Conservation (phyloP, 2,113 vertebrate genomes). For the Calidris pugnax region DNA sequence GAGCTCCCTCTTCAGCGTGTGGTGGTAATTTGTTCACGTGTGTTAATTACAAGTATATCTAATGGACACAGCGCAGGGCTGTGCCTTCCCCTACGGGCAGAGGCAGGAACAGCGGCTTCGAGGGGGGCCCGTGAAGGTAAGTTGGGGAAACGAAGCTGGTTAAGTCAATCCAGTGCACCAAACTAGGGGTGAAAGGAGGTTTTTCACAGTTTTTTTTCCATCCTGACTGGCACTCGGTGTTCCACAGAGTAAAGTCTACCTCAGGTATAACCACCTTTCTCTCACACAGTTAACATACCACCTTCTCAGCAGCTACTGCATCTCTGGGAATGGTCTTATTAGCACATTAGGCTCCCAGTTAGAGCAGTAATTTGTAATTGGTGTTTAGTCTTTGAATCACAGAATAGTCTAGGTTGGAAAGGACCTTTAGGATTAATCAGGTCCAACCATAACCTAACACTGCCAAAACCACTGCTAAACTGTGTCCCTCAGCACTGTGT, state of each 20-base stretch:
- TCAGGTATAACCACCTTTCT: accelerated
- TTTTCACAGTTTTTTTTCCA: accelerated
- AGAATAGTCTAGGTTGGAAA: not conserved
- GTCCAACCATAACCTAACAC: not conserved
- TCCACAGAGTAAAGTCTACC: not conserved
- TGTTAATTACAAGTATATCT: accelerated
- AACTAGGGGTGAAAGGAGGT: not conserved
- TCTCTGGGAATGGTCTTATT: accelerated
- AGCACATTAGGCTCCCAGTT: not conserved
- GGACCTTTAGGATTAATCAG: not conserved
- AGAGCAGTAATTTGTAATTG: not conserved
- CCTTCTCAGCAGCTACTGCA: not conserved
- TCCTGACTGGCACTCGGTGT: not conserved
- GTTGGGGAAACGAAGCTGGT: accelerated
- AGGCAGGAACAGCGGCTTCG: not conserved
- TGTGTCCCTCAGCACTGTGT: not conserved
- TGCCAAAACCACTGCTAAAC: not conserved
- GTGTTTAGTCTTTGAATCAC: not conserved
- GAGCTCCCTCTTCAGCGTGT: accelerated
- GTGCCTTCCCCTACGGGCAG: too few relatives aligned
- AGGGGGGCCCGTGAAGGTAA: accelerated
- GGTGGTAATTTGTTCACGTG: accelerated
- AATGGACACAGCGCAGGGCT: accelerated
- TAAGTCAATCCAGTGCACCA: not conserved
- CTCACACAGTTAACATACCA: accelerated